Evolutionary conservation across 2,888 invertebrate genomes (phyloP).

Genomic region (Agrochola circellaris): DNA sequence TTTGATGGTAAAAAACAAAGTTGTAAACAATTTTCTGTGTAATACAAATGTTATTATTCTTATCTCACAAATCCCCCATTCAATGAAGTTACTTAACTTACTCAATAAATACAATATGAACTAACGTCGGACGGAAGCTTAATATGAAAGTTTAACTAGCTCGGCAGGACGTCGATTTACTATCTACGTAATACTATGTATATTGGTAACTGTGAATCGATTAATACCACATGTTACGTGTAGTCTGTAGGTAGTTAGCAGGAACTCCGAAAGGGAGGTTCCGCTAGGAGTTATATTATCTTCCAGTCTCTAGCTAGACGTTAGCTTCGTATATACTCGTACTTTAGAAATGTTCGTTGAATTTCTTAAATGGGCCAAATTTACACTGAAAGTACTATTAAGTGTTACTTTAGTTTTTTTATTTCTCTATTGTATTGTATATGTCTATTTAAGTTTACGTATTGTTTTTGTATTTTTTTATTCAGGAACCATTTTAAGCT

Average conservation of each 20-base stretch:
- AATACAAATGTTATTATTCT: not conserved
- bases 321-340: constrained; percentile 25
- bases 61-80: not conserved
- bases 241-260: constrained; percentile 53
- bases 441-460: not conserved
- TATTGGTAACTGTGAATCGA: constrained; percentile 58
- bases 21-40: not conserved
- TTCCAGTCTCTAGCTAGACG: constrained; percentile 46
- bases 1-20: not conserved
- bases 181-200: constrained; percentile 21
- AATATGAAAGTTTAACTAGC: constrained; percentile 50
- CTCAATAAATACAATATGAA: constrained; percentile 31
- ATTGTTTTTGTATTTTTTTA: not conserved
- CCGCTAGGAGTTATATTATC: constrained; percentile 60
- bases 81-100: not conserved
- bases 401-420: too few species aligned
- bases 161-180: constrained; percentile 50
- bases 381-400: not conserved
- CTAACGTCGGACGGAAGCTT: constrained; percentile 29
- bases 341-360: constrained; percentile 9
- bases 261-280: constrained; percentile 63
- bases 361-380: not conserved
- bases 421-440: too few species aligned
- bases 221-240: constrained; percentile 68
- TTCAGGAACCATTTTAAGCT: not conserved